phyloP scores from a whole-genome alignment of 2,113 vertebrate genomes.

The Planiliza haematocheilus region DNA sequence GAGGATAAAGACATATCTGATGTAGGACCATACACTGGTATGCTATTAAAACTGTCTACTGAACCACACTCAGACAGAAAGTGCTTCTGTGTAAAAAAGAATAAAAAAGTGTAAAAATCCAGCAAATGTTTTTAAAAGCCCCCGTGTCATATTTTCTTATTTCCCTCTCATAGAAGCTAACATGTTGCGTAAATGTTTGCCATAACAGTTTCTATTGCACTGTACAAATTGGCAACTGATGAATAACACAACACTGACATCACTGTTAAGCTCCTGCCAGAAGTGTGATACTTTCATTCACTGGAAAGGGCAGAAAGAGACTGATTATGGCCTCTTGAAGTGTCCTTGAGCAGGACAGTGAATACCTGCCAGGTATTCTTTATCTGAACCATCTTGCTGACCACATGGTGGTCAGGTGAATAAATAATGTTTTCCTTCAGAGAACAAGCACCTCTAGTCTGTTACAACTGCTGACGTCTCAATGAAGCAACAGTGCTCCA shows the following conservation, averaged over 20 bases:
- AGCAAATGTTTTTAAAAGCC: background rate
- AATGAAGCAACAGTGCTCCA: background rate
- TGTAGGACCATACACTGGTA: conserved; percentile 42
- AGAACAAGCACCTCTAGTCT: conserved; percentile 15
- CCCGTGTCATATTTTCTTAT: background rate
- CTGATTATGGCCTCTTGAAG: conserved; percentile 4
- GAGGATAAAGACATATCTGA: conserved; percentile 54
- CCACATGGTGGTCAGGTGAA: conserved; percentile 6
- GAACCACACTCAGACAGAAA: conserved; percentile 20
- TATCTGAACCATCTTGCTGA: background rate
- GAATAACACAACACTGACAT: conserved; percentile 46
- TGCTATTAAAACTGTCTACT: conserved; percentile 8
- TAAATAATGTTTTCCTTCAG: background rate
- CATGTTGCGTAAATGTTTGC: conserved; percentile 16
- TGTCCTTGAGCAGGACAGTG: conserved; percentile 48
- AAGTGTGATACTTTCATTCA: conserved; percentile 37
- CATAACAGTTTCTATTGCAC: conserved; percentile 31
- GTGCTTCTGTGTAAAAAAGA: conserved; percentile 25
- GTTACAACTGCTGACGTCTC: background rate
- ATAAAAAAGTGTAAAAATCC: background rate
- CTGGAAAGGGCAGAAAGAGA: conserved; percentile 26
- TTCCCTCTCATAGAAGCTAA: background rate
- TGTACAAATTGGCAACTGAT: conserved; percentile 23
- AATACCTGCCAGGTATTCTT: background rate
- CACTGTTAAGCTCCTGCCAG: conserved; percentile 23